phyloP scores from a whole-genome alignment of 1,140 invertebrate genomes.

The Ptiloglossa arizonensis region DNA sequence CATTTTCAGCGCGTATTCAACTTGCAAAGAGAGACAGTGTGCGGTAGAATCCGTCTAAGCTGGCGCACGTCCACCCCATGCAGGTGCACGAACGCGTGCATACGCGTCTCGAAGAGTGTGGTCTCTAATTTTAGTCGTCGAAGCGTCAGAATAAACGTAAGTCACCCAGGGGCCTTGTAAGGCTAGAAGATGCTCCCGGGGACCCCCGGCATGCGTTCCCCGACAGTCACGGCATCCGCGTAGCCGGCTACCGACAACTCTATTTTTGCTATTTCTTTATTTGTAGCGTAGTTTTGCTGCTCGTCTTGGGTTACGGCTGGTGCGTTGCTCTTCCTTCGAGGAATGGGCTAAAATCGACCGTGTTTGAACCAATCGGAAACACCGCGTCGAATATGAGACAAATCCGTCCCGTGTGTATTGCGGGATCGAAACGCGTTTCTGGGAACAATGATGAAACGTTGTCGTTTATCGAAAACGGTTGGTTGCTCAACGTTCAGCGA shows the following conservation, averaged over 20 bases:
- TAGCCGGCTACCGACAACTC: slow-evolving; percentile 17
- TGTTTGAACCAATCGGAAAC: too few species aligned
- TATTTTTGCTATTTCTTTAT: slow-evolving; percentile 69
- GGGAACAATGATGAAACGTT: not conserved
- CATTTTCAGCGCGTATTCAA: not conserved
- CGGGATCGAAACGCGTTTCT: not conserved
- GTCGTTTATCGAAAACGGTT: not conserved
- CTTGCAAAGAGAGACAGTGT: not conserved
- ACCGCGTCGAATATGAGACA: not conserved
- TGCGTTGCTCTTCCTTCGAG: not conserved
- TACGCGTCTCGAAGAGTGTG: not conserved
- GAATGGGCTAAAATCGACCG: not conserved
- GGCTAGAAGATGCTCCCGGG: slow-evolving; percentile 50
- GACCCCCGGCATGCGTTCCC: slow-evolving; percentile 24
- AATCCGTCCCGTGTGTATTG: not conserved
- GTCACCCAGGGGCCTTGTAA: slow-evolving; percentile 57
- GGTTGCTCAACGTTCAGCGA: not conserved
- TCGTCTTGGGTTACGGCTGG: slow-evolving; percentile 53
- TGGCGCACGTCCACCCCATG: slow-evolving; percentile 31
- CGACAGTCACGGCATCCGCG: slow-evolving; percentile 33
- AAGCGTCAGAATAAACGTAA: slow-evolving; percentile 49
- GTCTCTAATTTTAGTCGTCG: slow-evolving; percentile 43
- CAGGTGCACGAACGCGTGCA: slow-evolving; percentile 34
- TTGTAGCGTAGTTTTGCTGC: slow-evolving; percentile 47
- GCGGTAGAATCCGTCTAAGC: slow-evolving; percentile 6